Conservation (phyloP, 2,888 invertebrate species). For the Euclidia mi region DNA sequence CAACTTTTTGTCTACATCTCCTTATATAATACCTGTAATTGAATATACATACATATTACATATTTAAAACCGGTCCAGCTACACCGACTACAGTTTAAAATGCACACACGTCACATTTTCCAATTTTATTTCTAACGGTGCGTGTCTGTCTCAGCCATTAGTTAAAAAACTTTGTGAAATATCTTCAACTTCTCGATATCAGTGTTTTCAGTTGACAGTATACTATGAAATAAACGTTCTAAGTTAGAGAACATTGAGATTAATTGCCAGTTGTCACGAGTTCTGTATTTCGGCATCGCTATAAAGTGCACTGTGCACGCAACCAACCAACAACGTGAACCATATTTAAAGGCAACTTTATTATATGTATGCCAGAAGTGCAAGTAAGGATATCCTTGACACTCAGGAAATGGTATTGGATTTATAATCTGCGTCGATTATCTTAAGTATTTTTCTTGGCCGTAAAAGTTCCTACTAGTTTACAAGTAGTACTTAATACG, state of each 20-base stretch:
- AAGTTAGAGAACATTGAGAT: slow-evolving; percentile 62
- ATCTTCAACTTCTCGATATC: slow-evolving; percentile 22
- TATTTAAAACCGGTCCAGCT: background rate
- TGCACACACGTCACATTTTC: background rate
- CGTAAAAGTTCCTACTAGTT: too few species aligned
- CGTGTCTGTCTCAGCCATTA: slow-evolving; percentile 31
- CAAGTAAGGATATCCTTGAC: slow-evolving; percentile 57
- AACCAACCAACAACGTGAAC: slow-evolving; percentile 54
- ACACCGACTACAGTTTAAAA: background rate
- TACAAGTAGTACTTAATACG: too few species aligned
- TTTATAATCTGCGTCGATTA: slow-evolving; percentile 26
- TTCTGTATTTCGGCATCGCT: slow-evolving; percentile 42
- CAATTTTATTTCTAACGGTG: slow-evolving; percentile 16
- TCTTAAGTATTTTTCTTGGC: too few species aligned
- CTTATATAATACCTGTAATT: slow-evolving; percentile 54
- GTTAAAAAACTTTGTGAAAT: slow-evolving; percentile 35
- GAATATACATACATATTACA: too few species aligned
- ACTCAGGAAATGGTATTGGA: slow-evolving; percentile 58
- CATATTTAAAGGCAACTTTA: slow-evolving; percentile 38
- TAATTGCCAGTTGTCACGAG: slow-evolving; percentile 69
- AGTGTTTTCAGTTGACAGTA: slow-evolving; percentile 58
- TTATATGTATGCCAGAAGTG: slow-evolving; percentile 2
- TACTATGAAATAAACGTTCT: slow-evolving; percentile 57
- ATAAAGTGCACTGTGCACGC: slow-evolving; percentile 55
- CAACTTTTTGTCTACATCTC: slow-evolving; percentile 53